A percentile compares a stretch with the other conserved stretches of the same genome.
Evolutionary conservation across 2,888 invertebrate species (phyloP).

Genomic region (Tethea ocularis): DNA sequence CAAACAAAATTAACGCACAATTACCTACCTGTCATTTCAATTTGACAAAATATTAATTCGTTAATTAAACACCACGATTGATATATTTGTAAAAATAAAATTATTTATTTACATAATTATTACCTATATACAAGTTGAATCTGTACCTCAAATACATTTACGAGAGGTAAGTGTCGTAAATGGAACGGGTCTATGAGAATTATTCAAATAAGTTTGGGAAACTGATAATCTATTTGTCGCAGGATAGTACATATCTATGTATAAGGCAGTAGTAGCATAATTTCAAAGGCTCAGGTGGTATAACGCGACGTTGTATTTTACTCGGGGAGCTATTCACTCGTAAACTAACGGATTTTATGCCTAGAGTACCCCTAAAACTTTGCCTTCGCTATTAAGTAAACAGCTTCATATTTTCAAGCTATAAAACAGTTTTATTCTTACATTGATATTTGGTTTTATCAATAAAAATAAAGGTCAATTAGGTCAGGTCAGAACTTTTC

Average conservation of each 20-base stretch:
- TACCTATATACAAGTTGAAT: too few relatives aligned
- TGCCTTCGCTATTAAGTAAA: constrained; percentile 38
- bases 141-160: too few relatives aligned
- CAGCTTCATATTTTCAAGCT: constrained; percentile 33
- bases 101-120: too few relatives aligned
- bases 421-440: constrained; percentile 19
- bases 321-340: constrained; percentile 30
- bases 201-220: neutral
- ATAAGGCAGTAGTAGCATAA: constrained; percentile 35
- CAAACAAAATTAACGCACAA: constrained; percentile 21
- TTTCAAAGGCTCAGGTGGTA: constrained; percentile 44
- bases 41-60: constrained; percentile 13
- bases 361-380: constrained; percentile 44
- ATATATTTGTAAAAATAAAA: too few relatives aligned
- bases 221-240: neutral
- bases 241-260: constrained; percentile 1
- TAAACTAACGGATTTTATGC: constrained; percentile 51
- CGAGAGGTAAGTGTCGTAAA: constrained; percentile 3
- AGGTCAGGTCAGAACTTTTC: constrained; percentile 4
- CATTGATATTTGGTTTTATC: neutral
- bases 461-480: neutral
- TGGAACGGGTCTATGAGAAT: neutral
- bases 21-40: constrained; percentile 23
- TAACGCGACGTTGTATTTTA: constrained; percentile 37
- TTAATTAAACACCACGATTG: too few relatives aligned